These are phyloP conservation scores for Dasypogon diadema DNA, from an alignment of 2,888 invertebrate species.

Conservation along the genomic window DNA sequence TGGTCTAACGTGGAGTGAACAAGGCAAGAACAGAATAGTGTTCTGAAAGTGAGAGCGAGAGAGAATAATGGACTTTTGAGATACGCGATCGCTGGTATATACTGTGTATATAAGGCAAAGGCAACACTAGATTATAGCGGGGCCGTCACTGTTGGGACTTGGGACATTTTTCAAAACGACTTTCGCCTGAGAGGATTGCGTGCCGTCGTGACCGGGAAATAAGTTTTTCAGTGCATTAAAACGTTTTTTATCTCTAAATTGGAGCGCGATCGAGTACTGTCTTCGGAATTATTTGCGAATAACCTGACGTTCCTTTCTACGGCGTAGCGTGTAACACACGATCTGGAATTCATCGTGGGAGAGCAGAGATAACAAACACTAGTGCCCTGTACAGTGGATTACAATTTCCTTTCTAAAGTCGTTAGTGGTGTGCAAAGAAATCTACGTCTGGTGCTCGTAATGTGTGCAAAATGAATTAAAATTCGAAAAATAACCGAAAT, in stretches of 20 bases:
- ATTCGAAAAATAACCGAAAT: neutral
- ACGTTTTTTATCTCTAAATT: no score
- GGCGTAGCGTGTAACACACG: neutral
- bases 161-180: conserved; percentile 30
- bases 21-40: neutral
- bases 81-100: conserved; percentile 2
- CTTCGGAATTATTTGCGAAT: no score
- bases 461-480: neutral
- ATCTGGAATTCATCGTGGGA: conserved; percentile 4
- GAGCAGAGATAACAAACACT: neutral
- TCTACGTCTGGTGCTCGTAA: no score
- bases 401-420: no score
- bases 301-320: no score
- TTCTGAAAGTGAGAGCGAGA: neutral
- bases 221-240: no score
- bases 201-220: neutral
- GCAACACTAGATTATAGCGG: neutral
- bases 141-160: conserved; percentile 22
- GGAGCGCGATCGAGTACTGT: neutral
- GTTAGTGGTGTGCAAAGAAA: no score
- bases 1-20: neutral
- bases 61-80: neutral
- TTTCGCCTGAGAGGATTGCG: neutral
- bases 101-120: neutral
- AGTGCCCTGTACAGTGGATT: conserved; percentile 1